phyloP scores from a whole-genome alignment of 2,113 vertebrate genomes.

The Pardalotus punctatus region DNA sequence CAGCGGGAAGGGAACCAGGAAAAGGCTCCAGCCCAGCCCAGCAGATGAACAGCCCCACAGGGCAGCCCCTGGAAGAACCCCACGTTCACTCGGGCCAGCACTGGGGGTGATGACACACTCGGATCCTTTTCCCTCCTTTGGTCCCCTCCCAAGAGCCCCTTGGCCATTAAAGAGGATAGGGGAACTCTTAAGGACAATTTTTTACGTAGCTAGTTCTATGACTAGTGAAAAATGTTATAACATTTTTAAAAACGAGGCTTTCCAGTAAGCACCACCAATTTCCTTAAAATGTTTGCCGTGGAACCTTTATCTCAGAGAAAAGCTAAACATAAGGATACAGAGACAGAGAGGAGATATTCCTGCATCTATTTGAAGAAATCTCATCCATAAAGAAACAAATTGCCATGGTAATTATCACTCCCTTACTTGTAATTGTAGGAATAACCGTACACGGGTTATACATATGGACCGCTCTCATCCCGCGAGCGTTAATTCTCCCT shows the following conservation, averaged over 20 bases:
- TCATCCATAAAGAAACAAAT: conserved; percentile 69
- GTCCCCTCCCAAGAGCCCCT: not conserved
- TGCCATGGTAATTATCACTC: conserved; percentile 61
- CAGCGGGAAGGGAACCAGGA: not conserved
- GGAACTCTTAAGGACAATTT: not conserved
- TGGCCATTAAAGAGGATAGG: not conserved
- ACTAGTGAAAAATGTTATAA: not conserved
- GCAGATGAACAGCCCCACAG: not conserved
- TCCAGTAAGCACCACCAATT: conserved; percentile 47
- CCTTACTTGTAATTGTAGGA: conserved; percentile 41
- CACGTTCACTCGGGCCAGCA: not conserved
- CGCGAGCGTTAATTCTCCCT: not conserved
- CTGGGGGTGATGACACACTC: not conserved
- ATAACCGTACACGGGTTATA: conserved; percentile 28
- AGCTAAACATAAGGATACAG: conserved; percentile 54
- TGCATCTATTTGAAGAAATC: conserved; percentile 59
- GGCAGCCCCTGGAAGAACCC: not conserved
- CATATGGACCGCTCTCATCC: conserved; percentile 37
- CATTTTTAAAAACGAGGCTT: not conserved
- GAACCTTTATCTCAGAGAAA: conserved; percentile 36
- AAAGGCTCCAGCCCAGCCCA: not conserved
- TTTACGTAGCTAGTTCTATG: not conserved
- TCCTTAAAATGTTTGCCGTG: conserved; percentile 50
- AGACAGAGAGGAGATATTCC: conserved; percentile 52
- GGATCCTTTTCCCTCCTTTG: not conserved